Conservation (phyloP, 1,140 invertebrate species). For the Bacillus rossius region DNA sequence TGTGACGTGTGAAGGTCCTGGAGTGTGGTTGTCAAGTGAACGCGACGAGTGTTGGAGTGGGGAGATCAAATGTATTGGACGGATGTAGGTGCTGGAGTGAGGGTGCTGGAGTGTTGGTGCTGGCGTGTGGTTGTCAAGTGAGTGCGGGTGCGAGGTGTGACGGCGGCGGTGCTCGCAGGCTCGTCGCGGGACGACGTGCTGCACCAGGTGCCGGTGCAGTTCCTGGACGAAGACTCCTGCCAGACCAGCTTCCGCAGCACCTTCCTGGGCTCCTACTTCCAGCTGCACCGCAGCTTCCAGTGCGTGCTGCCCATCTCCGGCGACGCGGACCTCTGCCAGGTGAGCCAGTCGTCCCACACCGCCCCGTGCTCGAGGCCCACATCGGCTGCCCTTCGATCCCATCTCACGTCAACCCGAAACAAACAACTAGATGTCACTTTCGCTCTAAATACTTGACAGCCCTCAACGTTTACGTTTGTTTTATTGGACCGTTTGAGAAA, state of each 20-base stretch:
- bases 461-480: too few species aligned
- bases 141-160: too few species aligned
- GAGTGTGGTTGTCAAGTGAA: too few species aligned
- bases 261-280: slow-evolving; percentile 37
- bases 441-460: too few species aligned
- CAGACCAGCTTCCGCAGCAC: slow-evolving; percentile 36
- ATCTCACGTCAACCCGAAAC: too few species aligned
- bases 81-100: background rate
- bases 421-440: too few species aligned
- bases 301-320: slow-evolving; percentile 42
- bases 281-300: slow-evolving; percentile 43
- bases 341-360: slow-evolving; percentile 27
- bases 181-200: slow-evolving; percentile 64
- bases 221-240: slow-evolving; percentile 55
- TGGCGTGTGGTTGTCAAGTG: background rate
- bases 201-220: slow-evolving; percentile 63
- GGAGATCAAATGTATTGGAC: background rate
- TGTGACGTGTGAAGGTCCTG: too few species aligned
- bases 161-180: too few species aligned
- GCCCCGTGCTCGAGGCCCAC: too few species aligned
- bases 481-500: too few species aligned
- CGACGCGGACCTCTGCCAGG: slow-evolving; percentile 47
- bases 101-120: background rate
- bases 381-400: too few species aligned
- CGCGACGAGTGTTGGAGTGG: too few species aligned